phyloP scores from a whole-genome alignment of 2,888 invertebrate species.

The Prosapia bicincta region DNA sequence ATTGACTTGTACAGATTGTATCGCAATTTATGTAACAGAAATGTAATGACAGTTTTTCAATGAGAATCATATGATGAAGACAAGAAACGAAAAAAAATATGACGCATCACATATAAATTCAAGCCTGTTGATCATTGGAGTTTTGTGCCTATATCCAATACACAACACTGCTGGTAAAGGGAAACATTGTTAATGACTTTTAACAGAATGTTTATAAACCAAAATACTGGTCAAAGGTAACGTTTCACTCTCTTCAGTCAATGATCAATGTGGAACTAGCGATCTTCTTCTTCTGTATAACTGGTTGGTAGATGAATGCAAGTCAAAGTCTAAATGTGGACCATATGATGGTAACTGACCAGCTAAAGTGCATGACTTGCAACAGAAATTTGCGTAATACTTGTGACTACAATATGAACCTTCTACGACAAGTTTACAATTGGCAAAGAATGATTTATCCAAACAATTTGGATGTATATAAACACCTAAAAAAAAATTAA shows the following conservation, averaged over 20 bases:
- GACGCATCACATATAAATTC: background rate
- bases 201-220: background rate
- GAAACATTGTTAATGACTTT: background rate
- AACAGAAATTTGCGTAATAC: constrained; percentile 93
- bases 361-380: constrained; percentile 85
- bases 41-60: no score
- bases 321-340: constrained; percentile 9
- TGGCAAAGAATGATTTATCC: constrained; percentile 85
- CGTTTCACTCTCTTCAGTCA: background rate
- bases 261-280: constrained; percentile 17
- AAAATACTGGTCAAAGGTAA: background rate
- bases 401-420: constrained; percentile 81
- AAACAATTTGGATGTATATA: constrained; percentile 76
- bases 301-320: background rate
- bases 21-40: no score
- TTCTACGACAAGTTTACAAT: constrained; percentile 82
- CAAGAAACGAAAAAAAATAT: no score
- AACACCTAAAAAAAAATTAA: constrained; percentile 45
- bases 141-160: background rate
- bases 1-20: no score
- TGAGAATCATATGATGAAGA: no score
- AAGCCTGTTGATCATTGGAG: background rate
- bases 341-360: constrained; percentile 53
- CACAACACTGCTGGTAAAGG: background rate
- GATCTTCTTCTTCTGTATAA: constrained; percentile 18